Evolutionary conservation across 2,797 vertebrate species (phyloP).

Genomic region (Lagocephalus sceleratus): DNA sequence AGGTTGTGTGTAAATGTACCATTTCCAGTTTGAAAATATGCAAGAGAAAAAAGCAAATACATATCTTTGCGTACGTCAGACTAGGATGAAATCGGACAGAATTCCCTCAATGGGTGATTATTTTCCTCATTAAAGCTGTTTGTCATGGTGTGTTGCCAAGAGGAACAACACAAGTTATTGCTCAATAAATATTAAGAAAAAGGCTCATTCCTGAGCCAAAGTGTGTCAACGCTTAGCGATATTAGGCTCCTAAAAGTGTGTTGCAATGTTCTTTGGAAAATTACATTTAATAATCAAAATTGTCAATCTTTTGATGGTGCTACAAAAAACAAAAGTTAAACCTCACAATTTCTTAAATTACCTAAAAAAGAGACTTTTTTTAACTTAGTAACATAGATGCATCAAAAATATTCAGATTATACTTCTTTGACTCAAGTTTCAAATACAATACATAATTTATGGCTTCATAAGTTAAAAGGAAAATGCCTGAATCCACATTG

Average conservation of each 20-base stretch:
- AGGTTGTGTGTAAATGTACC: constrained; percentile 23
- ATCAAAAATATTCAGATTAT: constrained; percentile 83
- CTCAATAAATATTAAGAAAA: constrained; percentile 70
- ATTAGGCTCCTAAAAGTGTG: constrained; percentile 51
- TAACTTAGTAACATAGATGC: constrained; percentile 79
- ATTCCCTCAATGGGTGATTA: constrained; percentile 52
- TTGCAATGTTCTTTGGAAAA: constrained; percentile 71
- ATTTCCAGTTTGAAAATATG: constrained; percentile 33
- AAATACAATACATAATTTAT: constrained; percentile 86
- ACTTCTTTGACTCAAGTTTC: constrained; percentile 78
- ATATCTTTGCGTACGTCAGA: constrained; percentile 47
- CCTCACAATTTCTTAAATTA: constrained; percentile 76
- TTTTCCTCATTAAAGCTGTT: constrained; percentile 52
- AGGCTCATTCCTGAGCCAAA: constrained; percentile 67
- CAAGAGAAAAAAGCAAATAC: constrained; percentile 20
- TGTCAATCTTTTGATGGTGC: constrained; percentile 69
- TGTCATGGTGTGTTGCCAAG: constrained; percentile 58
- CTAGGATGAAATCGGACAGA: constrained; percentile 54
- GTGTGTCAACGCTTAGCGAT: constrained; percentile 66
- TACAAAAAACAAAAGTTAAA: constrained; percentile 44
- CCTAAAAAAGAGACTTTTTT: constrained; percentile 65
- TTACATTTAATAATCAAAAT: constrained; percentile 63
- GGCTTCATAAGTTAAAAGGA: constrained; percentile 83
- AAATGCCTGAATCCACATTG: constrained; percentile 74
- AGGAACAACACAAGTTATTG: constrained; percentile 69